phyloP scores from a whole-genome alignment of 2,797 vertebrate species.

The Silurus lanzhouensis region DNA sequence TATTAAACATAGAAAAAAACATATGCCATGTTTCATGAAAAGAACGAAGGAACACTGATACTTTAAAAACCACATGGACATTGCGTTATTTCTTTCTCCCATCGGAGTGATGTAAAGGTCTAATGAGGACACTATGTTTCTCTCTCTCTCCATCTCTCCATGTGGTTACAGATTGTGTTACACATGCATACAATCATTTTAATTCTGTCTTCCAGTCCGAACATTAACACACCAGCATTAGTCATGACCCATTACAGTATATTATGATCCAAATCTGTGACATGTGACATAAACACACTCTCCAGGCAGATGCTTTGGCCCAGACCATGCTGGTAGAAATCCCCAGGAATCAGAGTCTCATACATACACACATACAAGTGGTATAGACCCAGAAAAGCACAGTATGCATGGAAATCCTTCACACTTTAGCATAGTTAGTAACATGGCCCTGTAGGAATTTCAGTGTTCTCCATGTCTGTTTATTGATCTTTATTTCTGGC shows the following conservation, averaged over 20 bases:
- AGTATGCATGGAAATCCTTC: slow-evolving; percentile 5
- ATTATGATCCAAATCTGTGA: slow-evolving; percentile 52
- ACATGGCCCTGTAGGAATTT: slow-evolving; percentile 20
- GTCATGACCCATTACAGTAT: slow-evolving; percentile 48
- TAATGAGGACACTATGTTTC: slow-evolving; percentile 12
- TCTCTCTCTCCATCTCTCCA: not conserved
- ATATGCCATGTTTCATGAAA: not conserved
- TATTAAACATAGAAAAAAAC: not conserved
- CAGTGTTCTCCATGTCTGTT: slow-evolving; percentile 21
- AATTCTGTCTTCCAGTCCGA: slow-evolving; percentile 11
- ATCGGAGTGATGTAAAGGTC: not conserved
- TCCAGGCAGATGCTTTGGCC: slow-evolving; percentile 31
- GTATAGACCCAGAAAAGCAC: slow-evolving; percentile 16
- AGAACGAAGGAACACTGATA: not conserved
- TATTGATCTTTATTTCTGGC: slow-evolving; percentile 41
- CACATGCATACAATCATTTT: slow-evolving; percentile 19
- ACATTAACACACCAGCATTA: slow-evolving; percentile 29
- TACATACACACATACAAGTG: slow-evolving; percentile 29
- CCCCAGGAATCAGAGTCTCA: slow-evolving; percentile 48
- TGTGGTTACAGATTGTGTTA: not conserved
- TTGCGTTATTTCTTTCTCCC: not conserved
- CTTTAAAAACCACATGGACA: not conserved
- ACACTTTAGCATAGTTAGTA: not conserved
- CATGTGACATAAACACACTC: slow-evolving; percentile 54
- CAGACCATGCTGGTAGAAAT: slow-evolving; percentile 27